phyloP scores from a whole-genome alignment of 2,888 invertebrate genomes.

The Pandemis heparana region DNA sequence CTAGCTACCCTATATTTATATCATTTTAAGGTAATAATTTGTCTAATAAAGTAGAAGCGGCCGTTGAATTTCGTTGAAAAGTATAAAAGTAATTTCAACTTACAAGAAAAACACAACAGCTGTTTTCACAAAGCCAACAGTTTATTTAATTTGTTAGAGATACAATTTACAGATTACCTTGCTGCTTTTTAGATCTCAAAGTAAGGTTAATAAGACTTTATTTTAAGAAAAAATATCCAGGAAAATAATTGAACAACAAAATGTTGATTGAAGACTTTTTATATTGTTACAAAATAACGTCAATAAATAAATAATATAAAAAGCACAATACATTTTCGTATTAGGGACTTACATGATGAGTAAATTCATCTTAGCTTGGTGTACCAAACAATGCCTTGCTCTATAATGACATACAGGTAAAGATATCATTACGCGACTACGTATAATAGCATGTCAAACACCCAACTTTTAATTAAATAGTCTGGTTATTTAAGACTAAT shows the following conservation, averaged over 20 bases:
- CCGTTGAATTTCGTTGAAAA: neutral
- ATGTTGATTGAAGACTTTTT: constrained; percentile 59
- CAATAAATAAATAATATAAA: constrained; percentile 78
- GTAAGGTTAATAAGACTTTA: neutral
- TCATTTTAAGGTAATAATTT: no score
- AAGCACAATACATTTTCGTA: constrained; percentile 60
- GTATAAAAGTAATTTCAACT: neutral
- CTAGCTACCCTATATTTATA: no score
- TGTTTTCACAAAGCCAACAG: constrained; percentile 48
- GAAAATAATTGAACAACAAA: constrained; percentile 50
- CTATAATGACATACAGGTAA: constrained; percentile 41
- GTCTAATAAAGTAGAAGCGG: neutral
- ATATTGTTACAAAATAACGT: constrained; percentile 73
- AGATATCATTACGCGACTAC: constrained; percentile 36
- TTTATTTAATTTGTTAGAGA: constrained; percentile 46
- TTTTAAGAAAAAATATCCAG: constrained; percentile 15
- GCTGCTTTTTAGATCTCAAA: constrained; percentile 1
- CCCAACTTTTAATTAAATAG: constrained; percentile 31
- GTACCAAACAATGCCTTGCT: constrained; percentile 27
- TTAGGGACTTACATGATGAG: constrained; percentile 24
- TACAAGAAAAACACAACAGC: constrained; percentile 31
- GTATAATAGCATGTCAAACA: constrained; percentile 29
- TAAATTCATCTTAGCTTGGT: constrained; percentile 32
- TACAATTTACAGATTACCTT: constrained; percentile 24
- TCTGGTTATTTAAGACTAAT: constrained; percentile 43